These are phyloP conservation scores for Macrotis lagotis DNA, from an alignment of 2,113 vertebrate genomes.

Conservation along the genomic window DNA sequence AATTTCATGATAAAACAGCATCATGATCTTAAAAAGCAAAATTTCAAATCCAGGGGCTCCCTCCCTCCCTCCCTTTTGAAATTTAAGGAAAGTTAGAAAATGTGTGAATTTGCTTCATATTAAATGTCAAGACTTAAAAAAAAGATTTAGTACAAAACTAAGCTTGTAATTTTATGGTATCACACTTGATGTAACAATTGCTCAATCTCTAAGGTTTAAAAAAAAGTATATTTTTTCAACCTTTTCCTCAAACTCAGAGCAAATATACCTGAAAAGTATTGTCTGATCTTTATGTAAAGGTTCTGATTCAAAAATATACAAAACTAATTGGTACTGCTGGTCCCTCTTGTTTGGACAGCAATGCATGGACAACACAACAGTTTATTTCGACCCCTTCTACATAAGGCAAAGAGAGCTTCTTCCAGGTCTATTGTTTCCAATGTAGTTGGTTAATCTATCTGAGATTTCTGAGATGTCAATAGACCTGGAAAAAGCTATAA, in stretches of 20 bases:
- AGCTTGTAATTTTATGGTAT: conserved; percentile 71
- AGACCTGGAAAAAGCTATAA: background rate
- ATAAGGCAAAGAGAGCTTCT: conserved; percentile 48
- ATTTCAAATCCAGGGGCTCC: conserved; percentile 69
- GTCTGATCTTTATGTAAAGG: conserved; percentile 71
- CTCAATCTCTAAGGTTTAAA: conserved; percentile 65
- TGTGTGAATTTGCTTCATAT: conserved; percentile 68
- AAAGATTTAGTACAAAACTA: conserved; percentile 83
- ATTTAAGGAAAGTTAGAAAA: conserved; percentile 75
- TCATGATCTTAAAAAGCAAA: conserved; percentile 75
- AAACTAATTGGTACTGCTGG: conserved; percentile 49
- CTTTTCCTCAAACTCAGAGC: conserved; percentile 45
- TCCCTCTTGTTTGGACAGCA: conserved; percentile 51
- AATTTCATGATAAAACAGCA: conserved; percentile 78
- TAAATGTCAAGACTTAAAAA: conserved; percentile 78
- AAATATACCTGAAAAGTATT: conserved; percentile 62
- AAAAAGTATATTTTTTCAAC: conserved; percentile 50
- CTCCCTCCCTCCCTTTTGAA: conserved; percentile 68
- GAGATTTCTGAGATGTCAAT: conserved; percentile 11
- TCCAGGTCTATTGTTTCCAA: background rate
- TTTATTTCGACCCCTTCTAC: conserved; percentile 37
- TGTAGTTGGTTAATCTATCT: conserved; percentile 8
- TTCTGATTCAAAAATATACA: conserved; percentile 80
- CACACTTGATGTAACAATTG: conserved; percentile 66
- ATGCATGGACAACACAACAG: conserved; percentile 45